Evolutionary conservation across 2,113 vertebrate genomes (phyloP), one percentile per base, ranked within the genome.

Genomic region (Nannobrachium achirus): DNA sequence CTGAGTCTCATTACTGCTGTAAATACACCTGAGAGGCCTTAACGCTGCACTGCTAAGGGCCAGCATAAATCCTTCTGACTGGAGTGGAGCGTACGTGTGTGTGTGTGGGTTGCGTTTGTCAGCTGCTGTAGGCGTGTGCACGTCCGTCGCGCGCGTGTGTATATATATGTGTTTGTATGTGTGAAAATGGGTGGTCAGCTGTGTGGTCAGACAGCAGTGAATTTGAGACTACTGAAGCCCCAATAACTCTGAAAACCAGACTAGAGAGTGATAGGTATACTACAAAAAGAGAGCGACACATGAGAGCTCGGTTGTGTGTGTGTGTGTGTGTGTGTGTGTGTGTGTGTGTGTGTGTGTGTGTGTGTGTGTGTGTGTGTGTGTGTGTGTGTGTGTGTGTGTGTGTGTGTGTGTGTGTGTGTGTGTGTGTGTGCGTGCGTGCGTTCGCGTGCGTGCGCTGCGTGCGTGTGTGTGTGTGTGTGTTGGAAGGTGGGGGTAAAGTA

Each of bases 11-110:
- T 63, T 63, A 51, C 45, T 10, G n/a, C 50, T 62, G 53, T 69
- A 65, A 82, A 76, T 75, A 67, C 55, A 55, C 56, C 50, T 57
- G 19, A 78, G 41, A 60, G 18, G 52, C 63, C 71, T 71, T 10
- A 1, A 33, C 46, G 40, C 20, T 63, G 33, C 18, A 40, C 46
- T 9, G 7, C 44, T 62, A 62, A 68, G 45, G 62, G 56, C 20
- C 25, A 33, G 19, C 50, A 66, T 68, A 80, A 78, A 78, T 75
- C 67, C 20, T 61, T 40, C 63, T 49, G 16, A 46, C 20, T 72
- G 66, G 14, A 56, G 16, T 1, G 25, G 25, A 33, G 25, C 25
- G 6, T 33, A 33, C 25, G n/a, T 48, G 56, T 66, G 39, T 56
- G 19, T 64, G 52, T 59, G 25, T 46, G 41, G 16, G 25, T 53